Evolutionary conservation across 1,140 invertebrate species (phyloP).

Genomic region (Drosophila trapezifrons): DNA sequence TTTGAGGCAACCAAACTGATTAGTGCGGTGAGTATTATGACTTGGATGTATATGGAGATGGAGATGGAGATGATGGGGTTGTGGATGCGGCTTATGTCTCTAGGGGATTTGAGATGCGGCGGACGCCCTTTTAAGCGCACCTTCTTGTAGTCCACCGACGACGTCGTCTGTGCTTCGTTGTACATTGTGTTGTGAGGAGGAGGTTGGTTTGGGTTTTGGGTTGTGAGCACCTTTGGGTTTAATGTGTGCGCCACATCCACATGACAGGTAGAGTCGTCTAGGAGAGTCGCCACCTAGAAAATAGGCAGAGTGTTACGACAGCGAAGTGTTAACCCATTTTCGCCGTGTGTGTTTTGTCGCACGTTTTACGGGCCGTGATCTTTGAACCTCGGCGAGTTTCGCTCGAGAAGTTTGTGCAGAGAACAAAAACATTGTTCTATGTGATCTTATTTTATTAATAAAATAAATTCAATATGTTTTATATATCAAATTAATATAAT

Average conservation of each 20-base stretch:
- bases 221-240: slow-evolving; percentile 28
- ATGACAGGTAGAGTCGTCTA: slow-evolving; percentile 50
- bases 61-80: neutral
- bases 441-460: neutral
- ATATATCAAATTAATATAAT: neutral
- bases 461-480: no score
- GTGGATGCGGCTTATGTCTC: slow-evolving; percentile 13
- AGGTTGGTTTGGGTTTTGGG: neutral
- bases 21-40: slow-evolving; percentile 54
- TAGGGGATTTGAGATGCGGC: neutral
- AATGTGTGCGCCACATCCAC: slow-evolving; percentile 35
- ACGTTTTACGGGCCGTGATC: slow-evolving; percentile 62
- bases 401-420: slow-evolving; percentile 61
- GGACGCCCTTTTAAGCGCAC: slow-evolving; percentile 70
- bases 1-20: slow-evolving; percentile 84
- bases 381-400: slow-evolving; percentile 74
- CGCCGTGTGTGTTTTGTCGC: slow-evolving; percentile 47
- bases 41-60: slow-evolving; percentile 9
- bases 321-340: slow-evolving; percentile 65
- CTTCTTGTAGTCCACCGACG: slow-evolving; percentile 61
- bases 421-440: neutral
- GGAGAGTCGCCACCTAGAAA: slow-evolving; percentile 65
- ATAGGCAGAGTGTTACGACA: slow-evolving; percentile 68
- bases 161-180: slow-evolving; percentile 46
- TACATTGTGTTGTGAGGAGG: slow-evolving; percentile 51